Evolutionary conservation across 2,888 invertebrate species (phyloP), one percentile per base, ranked within the genome.

Genomic region (Antitype chi): DNA sequence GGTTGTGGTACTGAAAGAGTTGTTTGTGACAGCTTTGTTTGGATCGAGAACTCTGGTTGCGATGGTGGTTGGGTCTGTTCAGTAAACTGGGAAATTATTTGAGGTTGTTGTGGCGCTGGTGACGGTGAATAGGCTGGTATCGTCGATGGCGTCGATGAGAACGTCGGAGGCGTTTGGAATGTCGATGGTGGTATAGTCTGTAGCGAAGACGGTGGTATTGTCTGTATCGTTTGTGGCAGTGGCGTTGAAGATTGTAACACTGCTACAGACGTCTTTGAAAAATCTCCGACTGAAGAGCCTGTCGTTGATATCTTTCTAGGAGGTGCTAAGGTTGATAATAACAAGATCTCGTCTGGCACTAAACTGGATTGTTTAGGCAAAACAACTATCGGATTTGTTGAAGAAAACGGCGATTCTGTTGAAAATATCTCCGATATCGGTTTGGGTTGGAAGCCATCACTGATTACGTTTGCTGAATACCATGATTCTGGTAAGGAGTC

Each of bases 401-500:
- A 84, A 52, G 95, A 92, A 80, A 94, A 94, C 4, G 92, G 84
- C 15, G 91, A 72, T 74, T 92, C 93, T 17, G 94, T 94, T 23
- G 96, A 90, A 88, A 96, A 96, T 85, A 96, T 89, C 83, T 96
- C 96, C 28, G 95, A 92, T 66, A 96, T 91, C 20, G 96, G 92
- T 87, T 94, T 95, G 53, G 95, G 96, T 71, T 95, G 94, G 81
- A 92, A 95, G 75, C 91, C 93, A 78, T 96, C 94, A 85, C 92
- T 95, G 87, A 96, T 93, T 28, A 93, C 91, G 87, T 96, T 96
- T 62, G 96, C 96, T 62, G 95, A 93, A 89, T 94, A 96, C 96
- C 96, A 96, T 66, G 90, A 80, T 88, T 93, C 94, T 82, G 93
- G 91, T 81, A 90, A 75, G 69, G 92, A 90, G 76, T 92, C 91